Conservation (phyloP, 1,140 invertebrate species). For the Saccostrea cuccullata region DNA sequence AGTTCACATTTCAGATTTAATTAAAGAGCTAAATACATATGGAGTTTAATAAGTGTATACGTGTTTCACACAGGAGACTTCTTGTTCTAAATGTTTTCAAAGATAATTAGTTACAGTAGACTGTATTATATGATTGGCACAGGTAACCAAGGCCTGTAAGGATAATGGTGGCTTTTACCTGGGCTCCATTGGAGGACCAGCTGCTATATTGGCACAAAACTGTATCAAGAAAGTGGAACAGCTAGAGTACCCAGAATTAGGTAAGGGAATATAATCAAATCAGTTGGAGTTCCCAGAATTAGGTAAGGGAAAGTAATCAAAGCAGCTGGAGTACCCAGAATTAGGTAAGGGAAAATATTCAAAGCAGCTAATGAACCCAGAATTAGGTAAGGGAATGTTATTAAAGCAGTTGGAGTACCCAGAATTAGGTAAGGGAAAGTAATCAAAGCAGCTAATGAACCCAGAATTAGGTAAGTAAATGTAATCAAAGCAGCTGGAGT, state of each 20-base stretch:
- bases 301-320: conserved; percentile 79
- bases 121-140: conserved; percentile 11
- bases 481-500: too few species aligned
- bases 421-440: too few species aligned
- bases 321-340: conserved; percentile 78
- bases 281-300: too few species aligned
- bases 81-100: too few species aligned
- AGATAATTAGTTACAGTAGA: too few species aligned
- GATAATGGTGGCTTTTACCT: conserved; percentile 79
- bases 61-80: background rate
- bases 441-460: too few species aligned
- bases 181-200: conserved; percentile 79
- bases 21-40: too few species aligned
- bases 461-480: too few species aligned
- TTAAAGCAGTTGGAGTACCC: too few species aligned
- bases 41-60: background rate
- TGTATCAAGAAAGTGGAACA: conserved; percentile 79
- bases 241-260: conserved; percentile 78
- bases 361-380: too few species aligned
- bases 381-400: too few species aligned
- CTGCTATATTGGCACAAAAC: conserved; percentile 79
- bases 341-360: conserved; percentile 75
- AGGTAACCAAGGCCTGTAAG: conserved; percentile 79
- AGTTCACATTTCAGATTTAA: background rate
- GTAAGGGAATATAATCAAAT: conserved; percentile 63